phyloP scores from a whole-genome alignment of 2,113 vertebrate genomes.

The Crotophaga sulcirostris region DNA sequence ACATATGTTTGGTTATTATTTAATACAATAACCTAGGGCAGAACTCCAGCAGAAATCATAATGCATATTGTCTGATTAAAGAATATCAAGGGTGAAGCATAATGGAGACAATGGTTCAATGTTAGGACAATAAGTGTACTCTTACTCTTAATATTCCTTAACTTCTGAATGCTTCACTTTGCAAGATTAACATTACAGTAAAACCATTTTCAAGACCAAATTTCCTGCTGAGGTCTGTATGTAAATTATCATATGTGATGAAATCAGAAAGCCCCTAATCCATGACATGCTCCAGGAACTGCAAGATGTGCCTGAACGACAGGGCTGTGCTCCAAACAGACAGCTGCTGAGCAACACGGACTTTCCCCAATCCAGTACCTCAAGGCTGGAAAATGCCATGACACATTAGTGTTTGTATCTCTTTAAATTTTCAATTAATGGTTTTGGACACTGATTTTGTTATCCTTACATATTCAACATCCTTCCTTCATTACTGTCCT shows the following conservation, averaged over 20 bases:
- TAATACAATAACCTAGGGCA: background rate
- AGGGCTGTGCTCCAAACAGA: background rate
- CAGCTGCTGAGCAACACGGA: fast-evolving
- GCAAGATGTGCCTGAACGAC: background rate
- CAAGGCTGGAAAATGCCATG: background rate
- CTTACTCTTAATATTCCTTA: background rate
- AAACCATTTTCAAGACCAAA: background rate
- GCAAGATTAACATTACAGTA: background rate
- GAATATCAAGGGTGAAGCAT: background rate
- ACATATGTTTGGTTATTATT: background rate
- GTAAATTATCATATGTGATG: background rate
- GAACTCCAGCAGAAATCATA: background rate
- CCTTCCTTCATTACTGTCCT: background rate
- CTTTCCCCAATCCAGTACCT: background rate
- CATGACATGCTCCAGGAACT: background rate
- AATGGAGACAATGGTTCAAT: background rate
- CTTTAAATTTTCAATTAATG: background rate
- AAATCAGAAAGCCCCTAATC: background rate
- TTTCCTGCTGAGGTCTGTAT: background rate
- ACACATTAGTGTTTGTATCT: background rate
- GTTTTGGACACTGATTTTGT: background rate
- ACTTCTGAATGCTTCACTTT: background rate
- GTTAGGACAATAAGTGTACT: background rate
- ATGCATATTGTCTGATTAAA: background rate
- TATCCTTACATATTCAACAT: background rate